Conservation (phyloP, 2,797 vertebrate genomes). For the Bovichtus diacanthus region DNA sequence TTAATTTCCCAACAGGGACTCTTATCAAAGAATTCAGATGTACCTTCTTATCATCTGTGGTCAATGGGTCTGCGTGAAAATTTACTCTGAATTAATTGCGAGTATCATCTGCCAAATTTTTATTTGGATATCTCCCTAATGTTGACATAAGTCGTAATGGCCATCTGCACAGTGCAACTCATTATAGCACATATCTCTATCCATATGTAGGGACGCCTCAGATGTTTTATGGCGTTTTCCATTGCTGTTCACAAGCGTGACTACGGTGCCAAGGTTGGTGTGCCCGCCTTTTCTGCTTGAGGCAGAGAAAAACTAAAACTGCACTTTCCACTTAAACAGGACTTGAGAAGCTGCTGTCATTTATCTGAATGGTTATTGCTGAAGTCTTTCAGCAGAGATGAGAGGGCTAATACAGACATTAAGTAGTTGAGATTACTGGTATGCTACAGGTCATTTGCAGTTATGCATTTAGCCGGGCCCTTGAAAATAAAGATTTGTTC, state of each 20-base stretch:
- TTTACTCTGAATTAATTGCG: conserved; percentile 61
- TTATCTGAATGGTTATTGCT: conserved; percentile 48
- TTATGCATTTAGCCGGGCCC: conserved; percentile 10
- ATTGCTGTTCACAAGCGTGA: conserved; percentile 40
- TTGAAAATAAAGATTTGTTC: conserved; percentile 30
- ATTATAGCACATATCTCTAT: conserved; percentile 56
- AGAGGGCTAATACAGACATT: conserved; percentile 26
- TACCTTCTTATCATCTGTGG: conserved; percentile 65
- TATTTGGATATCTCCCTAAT: conserved; percentile 67
- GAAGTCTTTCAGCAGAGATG: conserved; percentile 44
- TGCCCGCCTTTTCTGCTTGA: conserved; percentile 3
- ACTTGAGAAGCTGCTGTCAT: conserved; percentile 32
- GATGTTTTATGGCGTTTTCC: conserved; percentile 57
- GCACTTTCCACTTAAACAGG: conserved; percentile 43
- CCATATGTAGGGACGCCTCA: conserved; percentile 33
- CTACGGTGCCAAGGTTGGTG: conserved; percentile 30
- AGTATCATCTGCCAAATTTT: conserved; percentile 60
- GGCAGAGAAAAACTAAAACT: conserved; percentile 22
- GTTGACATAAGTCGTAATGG: conserved; percentile 68
- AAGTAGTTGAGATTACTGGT: conserved; percentile 30
- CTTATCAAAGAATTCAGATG: conserved; percentile 69
- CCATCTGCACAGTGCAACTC: conserved; percentile 68
- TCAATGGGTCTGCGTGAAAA: conserved; percentile 56
- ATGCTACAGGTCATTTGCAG: conserved; percentile 44
- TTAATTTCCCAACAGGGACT: conserved; percentile 70